Conservation (phyloP, 1,140 invertebrate species). For the Heliconius melpomene region DNA sequence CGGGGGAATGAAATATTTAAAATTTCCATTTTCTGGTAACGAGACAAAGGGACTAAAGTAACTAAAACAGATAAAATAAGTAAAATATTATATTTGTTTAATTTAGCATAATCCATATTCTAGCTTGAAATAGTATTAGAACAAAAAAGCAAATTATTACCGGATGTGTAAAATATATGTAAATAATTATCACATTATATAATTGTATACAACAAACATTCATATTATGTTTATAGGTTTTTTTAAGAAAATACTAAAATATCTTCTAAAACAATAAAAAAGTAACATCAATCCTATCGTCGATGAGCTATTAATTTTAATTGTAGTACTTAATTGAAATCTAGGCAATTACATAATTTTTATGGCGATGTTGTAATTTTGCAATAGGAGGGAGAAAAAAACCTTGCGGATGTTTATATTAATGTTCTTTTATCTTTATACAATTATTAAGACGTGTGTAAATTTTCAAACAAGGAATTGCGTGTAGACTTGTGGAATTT, state of each 20-base stretch:
- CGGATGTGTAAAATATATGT: background rate
- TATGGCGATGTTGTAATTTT: background rate
- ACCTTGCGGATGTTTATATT: background rate
- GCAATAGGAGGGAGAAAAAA: background rate
- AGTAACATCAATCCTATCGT: background rate
- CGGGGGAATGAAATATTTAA: too few species aligned
- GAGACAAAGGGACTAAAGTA: too few species aligned
- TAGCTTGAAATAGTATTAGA: background rate
- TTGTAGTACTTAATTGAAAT: background rate
- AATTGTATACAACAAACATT: background rate
- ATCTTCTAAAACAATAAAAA: slow-evolving; percentile 1
- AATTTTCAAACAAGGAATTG: too few species aligned
- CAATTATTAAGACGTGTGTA: background rate
- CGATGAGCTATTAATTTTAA: background rate
- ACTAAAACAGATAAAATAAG: too few species aligned
- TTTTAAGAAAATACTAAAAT: background rate
- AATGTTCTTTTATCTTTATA: background rate
- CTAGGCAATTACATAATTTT: slow-evolving; percentile 3
- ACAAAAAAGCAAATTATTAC: background rate
- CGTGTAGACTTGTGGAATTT: too few species aligned
- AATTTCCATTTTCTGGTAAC: too few species aligned
- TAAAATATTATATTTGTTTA: too few species aligned
- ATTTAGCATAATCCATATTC: too few species aligned
- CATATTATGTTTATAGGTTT: background rate
- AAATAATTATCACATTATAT: background rate